These are phyloP conservation scores for Corydoras maculifer DNA, from an alignment of 2,113 vertebrate genomes.

Conservation along the genomic window DNA sequence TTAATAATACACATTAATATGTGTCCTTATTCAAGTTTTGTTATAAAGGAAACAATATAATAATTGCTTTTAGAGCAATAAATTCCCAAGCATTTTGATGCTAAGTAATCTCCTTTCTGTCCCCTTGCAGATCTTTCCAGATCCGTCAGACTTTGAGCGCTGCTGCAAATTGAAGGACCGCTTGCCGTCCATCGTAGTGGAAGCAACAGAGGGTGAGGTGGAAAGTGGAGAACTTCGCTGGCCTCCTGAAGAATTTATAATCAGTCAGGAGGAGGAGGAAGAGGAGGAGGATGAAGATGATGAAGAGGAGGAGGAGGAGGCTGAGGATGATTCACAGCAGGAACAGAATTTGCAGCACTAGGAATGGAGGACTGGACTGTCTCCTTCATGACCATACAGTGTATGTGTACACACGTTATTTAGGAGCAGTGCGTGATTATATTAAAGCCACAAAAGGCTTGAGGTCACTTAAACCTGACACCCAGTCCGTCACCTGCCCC, in stretches of 20 bases:
- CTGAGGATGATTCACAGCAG: constrained; percentile 58
- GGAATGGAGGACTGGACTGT: constrained; percentile 43
- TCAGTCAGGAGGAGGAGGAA: constrained; percentile 77
- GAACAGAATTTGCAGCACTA: constrained; percentile 58
- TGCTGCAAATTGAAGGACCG: constrained; percentile 96
- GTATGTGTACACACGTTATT: neutral
- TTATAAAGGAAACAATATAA: too few species aligned
- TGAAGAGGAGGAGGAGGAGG: constrained; percentile 64
- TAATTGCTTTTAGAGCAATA: too few species aligned
- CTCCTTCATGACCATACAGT: neutral
- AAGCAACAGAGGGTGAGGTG: constrained; percentile 89
- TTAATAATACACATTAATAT: too few species aligned
- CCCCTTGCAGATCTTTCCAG: constrained; percentile 84
- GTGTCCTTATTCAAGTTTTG: too few species aligned
- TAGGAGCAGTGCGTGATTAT: neutral
- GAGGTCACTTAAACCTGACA: too few species aligned
- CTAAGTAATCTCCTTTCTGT: neutral
- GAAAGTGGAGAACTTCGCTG: constrained; percentile 96
- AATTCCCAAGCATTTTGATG: too few species aligned
- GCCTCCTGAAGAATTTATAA: constrained; percentile 90
- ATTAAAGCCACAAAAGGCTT: too few species aligned
- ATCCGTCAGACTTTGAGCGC: constrained; percentile 89
- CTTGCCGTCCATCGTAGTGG: constrained; percentile 92
- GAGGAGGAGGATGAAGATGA: constrained; percentile 61
- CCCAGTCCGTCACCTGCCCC: neutral